Evolutionary conservation across 2,888 invertebrate species (phyloP), one percentile per base, ranked within the genome.

Genomic region (Graphium colonna): DNA sequence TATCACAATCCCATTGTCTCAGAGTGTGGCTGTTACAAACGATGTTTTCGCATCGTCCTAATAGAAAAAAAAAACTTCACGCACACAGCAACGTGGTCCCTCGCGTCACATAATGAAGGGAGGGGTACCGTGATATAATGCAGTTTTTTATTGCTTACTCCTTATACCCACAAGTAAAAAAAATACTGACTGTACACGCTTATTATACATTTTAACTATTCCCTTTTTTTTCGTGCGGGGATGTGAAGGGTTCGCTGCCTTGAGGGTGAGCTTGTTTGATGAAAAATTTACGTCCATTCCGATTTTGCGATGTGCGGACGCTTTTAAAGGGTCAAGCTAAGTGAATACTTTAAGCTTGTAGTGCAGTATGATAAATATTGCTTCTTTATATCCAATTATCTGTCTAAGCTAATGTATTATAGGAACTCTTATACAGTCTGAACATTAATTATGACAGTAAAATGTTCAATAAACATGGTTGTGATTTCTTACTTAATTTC

Each of bases 131-230:
- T 86, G 87, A 87, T 89, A 88, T 88, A 89, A 87, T 88, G 89
- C 87, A 85, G 79, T 88, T 89, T 89, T 89, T 89, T 89, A 87
- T 87, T 86, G 83, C 87, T 77, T 73, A 74, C 84, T 88, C 79
- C 82, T 83, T 79, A 79, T 82, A 86, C 85, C 83, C 87, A 85
- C 83, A 83, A 80, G 78, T 73, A 82, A 86, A 85, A 84, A 80
- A 84, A 82, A 80, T 64, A 71, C 74, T 65, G 64, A 70, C 81
- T 76, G 76, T 78, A 77, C 79, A 74, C 77, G 76, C 77, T 77
- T 75, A 79, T 77, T 79, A 80, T 78, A 83, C 82, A 80, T 88
- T 87, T 86, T 81, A 82, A 87, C 88, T 86, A 87, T 87, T 83
- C 86, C 79, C 72, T 73, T 78, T 81, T 80, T 82, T 84, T 79